A percentile compares a stretch with the other conserved stretches of the same genome.
Conservation (phyloP, 2,113 vertebrate species). For the Serinus canaria region DNA sequence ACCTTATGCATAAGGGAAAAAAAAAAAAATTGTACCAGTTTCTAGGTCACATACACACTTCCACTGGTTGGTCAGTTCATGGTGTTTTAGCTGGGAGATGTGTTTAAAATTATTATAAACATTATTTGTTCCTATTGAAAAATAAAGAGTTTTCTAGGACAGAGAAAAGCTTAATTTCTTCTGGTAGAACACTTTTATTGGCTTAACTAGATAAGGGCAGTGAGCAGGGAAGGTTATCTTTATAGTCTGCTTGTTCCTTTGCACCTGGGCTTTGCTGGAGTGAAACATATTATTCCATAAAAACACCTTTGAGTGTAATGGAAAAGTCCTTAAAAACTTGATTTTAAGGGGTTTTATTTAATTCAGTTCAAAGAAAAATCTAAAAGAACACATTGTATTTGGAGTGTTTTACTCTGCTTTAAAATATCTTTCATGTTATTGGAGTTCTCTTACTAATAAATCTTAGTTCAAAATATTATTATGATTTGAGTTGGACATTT, state of each 20-base stretch:
- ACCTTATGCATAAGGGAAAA: background rate
- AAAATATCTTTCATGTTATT: background rate
- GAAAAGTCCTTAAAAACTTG: background rate
- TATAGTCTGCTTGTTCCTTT: background rate
- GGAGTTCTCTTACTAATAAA: background rate
- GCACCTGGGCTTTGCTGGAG: background rate
- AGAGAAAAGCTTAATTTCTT: constrained; percentile 1
- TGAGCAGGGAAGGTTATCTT: background rate
- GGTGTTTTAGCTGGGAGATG: background rate
- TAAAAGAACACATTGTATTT: background rate
- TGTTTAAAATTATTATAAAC: background rate
- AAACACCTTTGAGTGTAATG: background rate
- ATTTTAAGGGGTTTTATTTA: background rate
- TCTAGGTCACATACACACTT: background rate
- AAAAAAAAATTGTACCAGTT: background rate
- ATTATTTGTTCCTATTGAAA: constrained; percentile 12
- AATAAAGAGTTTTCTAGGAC: constrained; percentile 25
- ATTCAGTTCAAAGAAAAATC: background rate
- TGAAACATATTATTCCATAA: background rate
- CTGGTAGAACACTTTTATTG: background rate
- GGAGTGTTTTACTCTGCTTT: background rate
- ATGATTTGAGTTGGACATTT: background rate
- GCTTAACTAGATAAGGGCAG: background rate
- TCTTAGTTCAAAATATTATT: background rate
- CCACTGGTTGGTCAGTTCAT: background rate